Percentiles rank a stretch among this genome's conserved stretches.
These are phyloP conservation scores for Hassar affinis DNA, from an alignment of 2,113 vertebrate species.

Conservation along the genomic window DNA sequence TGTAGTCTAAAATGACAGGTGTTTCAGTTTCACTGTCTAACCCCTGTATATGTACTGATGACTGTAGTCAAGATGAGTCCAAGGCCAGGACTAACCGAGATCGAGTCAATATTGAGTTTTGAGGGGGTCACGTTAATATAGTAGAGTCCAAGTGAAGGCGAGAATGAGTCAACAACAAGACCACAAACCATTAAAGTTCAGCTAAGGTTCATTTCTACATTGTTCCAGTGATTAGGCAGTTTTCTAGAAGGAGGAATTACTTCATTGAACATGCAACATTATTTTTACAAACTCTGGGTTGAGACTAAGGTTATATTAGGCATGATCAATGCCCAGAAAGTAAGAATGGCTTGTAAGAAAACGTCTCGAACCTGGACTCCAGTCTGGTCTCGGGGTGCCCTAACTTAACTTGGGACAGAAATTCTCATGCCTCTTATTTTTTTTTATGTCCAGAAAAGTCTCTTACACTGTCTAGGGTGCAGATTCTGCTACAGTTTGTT, in stretches of 20 bases:
- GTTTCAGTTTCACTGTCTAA: no score
- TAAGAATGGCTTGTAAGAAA: background rate
- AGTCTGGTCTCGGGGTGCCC: background rate
- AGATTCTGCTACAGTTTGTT: background rate
- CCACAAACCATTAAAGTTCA: background rate
- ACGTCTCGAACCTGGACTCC: background rate
- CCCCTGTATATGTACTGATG: no score
- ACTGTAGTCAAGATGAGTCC: background rate
- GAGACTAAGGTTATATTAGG: background rate
- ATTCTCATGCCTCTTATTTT: background rate
- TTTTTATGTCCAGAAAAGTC: background rate
- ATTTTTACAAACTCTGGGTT: background rate
- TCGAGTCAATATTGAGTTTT: background rate
- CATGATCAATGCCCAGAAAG: background rate
- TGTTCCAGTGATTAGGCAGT: background rate
- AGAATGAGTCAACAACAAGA: background rate
- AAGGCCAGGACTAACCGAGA: no score
- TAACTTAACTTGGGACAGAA: background rate
- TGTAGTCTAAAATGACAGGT: no score
- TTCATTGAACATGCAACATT: background rate
- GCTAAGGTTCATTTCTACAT: background rate
- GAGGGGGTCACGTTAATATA: background rate
- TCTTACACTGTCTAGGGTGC: background rate
- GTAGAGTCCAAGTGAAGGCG: background rate
- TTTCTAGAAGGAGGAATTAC: background rate